These are phyloP conservation scores for Graptemys geographica DNA, from an alignment of 2,797 vertebrate genomes.

Conservation along the genomic window DNA sequence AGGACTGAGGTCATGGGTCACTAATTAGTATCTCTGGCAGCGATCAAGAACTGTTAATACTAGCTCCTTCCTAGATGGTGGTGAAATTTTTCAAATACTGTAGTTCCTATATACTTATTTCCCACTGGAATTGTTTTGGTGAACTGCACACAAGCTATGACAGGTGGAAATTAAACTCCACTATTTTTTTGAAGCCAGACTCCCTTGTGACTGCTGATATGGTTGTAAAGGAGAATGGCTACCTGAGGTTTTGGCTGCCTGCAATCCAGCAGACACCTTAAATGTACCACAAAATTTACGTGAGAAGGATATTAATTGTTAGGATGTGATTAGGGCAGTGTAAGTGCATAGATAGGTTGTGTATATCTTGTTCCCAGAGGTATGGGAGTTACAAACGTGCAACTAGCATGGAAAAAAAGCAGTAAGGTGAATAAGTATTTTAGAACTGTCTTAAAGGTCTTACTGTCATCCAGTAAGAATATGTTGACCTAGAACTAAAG, in stretches of 20 bases:
- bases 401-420: not conserved
- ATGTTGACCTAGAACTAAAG: not conserved
- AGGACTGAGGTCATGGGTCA: not conserved
- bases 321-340: not conserved
- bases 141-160: not conserved
- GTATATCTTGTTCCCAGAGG: not conserved
- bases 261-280: not conserved
- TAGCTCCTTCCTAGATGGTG: not conserved
- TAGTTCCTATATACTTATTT: not conserved
- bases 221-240: not conserved
- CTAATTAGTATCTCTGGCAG: not conserved
- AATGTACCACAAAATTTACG: rapidly evolving
- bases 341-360: not conserved
- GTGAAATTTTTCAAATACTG: not conserved
- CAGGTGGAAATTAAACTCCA: not conserved
- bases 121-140: not conserved
- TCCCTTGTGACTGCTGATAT: not conserved
- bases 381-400: not conserved
- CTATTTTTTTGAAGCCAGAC: not conserved
- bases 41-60: not conserved
- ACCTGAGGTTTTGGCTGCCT: not conserved
- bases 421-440: not conserved
- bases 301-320: not conserved
- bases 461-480: not conserved
- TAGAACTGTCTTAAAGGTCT: not conserved